A percentile compares a stretch with the other conserved stretches of the same genome.
Evolutionary conservation across 2,888 invertebrate genomes (phyloP).

Genomic region (Tetheella fluctuosa): DNA sequence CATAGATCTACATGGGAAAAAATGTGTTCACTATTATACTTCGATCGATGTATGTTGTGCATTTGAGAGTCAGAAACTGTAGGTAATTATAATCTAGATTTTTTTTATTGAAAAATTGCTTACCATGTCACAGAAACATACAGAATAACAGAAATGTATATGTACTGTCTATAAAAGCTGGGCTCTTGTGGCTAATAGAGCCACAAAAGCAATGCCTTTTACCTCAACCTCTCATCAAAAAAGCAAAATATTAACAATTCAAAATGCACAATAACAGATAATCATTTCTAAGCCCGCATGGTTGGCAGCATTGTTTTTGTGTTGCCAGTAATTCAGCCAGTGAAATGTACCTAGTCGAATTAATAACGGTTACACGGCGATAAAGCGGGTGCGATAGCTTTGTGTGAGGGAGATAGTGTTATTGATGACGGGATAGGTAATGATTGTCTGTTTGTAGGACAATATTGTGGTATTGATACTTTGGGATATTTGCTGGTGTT

Average conservation of each 20-base stretch:
- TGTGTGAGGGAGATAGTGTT: conserved; percentile 2
- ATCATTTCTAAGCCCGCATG: conserved; percentile 11
- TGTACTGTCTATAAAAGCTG: no score
- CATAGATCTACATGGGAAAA: conserved; percentile 7
- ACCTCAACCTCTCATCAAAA: no score
- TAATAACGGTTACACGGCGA: conserved; percentile 29
- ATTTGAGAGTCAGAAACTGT: no score
- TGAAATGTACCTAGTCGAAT: neutral
- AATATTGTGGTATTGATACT: neutral
- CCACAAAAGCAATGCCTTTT: no score
- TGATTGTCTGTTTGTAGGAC: neutral
- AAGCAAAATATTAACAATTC: neutral
- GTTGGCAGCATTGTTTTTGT: conserved; percentile 14
- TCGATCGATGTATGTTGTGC: neutral
- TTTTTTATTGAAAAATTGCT: no score
- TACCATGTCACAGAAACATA: no score
- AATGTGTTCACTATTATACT: neutral
- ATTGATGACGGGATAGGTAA: neutral
- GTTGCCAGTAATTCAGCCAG: conserved; percentile 12
- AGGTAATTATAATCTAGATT: no score
- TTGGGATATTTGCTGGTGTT: conserved; percentile 1
- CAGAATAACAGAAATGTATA: no score
- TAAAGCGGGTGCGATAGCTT: conserved; percentile 19
- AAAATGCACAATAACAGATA: neutral
- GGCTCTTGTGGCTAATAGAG: no score